Percentiles rank a stretch among this genome's conserved stretches.
These are phyloP conservation scores for Mayetiola destructor DNA, from an alignment of 2,888 invertebrate genomes.

Conservation along the genomic window DNA sequence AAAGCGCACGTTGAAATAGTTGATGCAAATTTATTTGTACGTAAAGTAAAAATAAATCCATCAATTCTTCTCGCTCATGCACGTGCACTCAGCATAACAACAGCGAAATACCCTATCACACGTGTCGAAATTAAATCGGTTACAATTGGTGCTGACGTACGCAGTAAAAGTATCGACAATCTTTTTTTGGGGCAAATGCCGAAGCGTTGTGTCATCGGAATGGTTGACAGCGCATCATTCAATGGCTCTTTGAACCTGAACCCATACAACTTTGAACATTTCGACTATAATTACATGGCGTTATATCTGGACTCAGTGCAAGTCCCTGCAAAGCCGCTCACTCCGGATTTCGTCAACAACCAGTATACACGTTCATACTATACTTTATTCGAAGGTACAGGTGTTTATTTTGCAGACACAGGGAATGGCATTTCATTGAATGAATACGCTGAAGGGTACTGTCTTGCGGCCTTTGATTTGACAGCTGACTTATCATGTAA, in stretches of 20 bases:
- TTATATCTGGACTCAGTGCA: background rate
- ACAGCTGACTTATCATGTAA: background rate
- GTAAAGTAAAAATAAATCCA: conserved; percentile 7
- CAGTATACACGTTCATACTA: background rate
- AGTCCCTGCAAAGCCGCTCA: background rate
- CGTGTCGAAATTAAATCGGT: conserved; percentile 10
- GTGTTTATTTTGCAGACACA: background rate
- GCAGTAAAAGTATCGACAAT: background rate
- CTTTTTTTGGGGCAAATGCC: conserved; percentile 4
- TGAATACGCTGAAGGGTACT: background rate
- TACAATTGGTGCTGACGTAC: background rate
- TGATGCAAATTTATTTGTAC: conserved; percentile 13
- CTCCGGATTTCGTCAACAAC: background rate
- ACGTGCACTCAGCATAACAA: background rate
- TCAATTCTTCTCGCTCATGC: conserved; percentile 7
- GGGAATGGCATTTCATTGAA: background rate
- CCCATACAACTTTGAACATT: conserved; percentile 1
- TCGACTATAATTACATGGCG: background rate
- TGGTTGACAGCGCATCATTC: background rate
- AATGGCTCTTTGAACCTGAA: background rate
- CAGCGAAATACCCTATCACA: conserved; percentile 13
- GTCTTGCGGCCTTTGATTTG: background rate
- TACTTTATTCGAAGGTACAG: background rate
- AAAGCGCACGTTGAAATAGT: conserved; percentile 2
- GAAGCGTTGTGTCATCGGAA: background rate